These are phyloP conservation scores for Lissocephala sabroskyi DNA, from an alignment of 2,888 invertebrate genomes.

Conservation along the genomic window DNA sequence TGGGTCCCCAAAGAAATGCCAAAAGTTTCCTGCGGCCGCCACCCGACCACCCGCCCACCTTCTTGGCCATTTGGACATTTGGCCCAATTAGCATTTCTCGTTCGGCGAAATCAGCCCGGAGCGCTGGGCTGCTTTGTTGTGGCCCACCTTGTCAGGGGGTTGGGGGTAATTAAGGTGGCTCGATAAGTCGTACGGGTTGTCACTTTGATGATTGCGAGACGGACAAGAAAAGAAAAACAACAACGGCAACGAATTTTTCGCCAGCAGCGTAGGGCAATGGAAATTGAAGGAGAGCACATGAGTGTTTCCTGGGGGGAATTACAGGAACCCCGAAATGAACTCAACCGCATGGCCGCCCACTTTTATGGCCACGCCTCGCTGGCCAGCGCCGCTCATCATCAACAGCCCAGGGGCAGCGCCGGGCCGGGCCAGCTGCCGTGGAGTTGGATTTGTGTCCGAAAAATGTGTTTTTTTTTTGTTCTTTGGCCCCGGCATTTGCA, in stretches of 20 bases:
- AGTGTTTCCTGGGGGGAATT: conserved; percentile 48
- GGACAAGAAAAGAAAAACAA: conserved; percentile 12
- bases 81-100: conserved; percentile 48
- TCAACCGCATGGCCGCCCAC: too few relatives aligned
- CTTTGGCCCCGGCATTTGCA: conserved; percentile 39
- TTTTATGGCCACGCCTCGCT: conserved; percentile 17
- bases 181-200: conserved; percentile 39
- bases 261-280: conserved; percentile 20
- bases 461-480: neutral
- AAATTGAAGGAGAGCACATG: conserved; percentile 8
- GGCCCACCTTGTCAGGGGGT: conserved; percentile 15
- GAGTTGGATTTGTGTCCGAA: conserved; percentile 1
- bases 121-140: conserved; percentile 51
- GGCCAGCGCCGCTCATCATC: conserved; percentile 25
- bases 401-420: conserved; percentile 16
- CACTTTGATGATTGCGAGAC: conserved; percentile 60
- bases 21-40: conserved; percentile 61
- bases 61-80: too few relatives aligned
- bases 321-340: neutral
- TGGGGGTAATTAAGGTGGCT: conserved; percentile 16
- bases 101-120: conserved; percentile 46
- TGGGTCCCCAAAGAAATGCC: conserved; percentile 35
- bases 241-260: conserved; percentile 35
- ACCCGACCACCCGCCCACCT: too few relatives aligned
- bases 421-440: conserved; percentile 15